phyloP scores from a whole-genome alignment of 2,113 vertebrate species.

The Archocentrus centrarchus region DNA sequence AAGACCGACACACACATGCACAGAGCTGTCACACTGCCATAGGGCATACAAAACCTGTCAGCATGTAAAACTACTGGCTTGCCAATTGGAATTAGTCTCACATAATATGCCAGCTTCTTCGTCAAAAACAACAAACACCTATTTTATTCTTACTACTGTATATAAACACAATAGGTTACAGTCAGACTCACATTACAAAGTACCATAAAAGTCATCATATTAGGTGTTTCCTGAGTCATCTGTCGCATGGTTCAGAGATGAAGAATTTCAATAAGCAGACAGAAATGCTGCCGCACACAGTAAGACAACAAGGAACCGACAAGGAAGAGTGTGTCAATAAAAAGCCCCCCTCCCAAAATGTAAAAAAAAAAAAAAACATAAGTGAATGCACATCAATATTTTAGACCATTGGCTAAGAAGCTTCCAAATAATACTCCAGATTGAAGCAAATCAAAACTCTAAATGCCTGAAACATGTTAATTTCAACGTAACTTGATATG shows the following conservation, averaged over 20 bases:
- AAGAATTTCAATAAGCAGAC: background rate
- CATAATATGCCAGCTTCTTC: conserved; percentile 45
- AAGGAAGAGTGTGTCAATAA: background rate
- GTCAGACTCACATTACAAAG: conserved; percentile 3
- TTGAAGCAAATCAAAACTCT: background rate
- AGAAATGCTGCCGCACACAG: background rate
- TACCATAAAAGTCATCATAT: background rate
- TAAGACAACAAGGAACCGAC: background rate
- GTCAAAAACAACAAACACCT: conserved; percentile 55
- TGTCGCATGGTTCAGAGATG: background rate
- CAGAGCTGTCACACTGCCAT: conserved; percentile 63
- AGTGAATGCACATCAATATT: background rate
- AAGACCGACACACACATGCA: background rate
- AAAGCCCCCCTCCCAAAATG: background rate
- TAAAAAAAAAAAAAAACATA: background rate
- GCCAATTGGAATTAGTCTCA: conserved; percentile 68
- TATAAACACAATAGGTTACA: conserved; percentile 11
- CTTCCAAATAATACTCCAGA: conserved; percentile 6
- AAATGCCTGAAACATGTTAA: conserved; percentile 44
- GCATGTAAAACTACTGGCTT: conserved; percentile 60
- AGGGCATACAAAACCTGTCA: conserved; percentile 70
- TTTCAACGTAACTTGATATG: conserved; percentile 49
- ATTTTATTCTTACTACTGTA: conserved; percentile 8
- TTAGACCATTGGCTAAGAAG: background rate
- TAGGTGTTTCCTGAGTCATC: background rate